Evolutionary conservation across 2,113 vertebrate species (phyloP).

Genomic region (Butorides virescens): DNA sequence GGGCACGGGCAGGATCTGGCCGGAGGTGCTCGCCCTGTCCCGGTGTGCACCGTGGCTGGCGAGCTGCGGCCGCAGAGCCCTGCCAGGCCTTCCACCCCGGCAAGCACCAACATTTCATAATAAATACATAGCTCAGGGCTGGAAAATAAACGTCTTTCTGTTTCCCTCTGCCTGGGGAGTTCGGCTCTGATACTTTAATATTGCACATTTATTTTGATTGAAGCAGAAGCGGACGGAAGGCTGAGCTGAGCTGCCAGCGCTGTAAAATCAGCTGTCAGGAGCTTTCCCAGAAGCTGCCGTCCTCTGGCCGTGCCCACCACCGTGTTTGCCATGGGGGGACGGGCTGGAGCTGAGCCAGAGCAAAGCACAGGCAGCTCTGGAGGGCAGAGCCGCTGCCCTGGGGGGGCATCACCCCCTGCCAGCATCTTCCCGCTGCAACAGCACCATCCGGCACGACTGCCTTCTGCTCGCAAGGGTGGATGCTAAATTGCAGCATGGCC

Average conservation of each 20-base stretch:
- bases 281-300: neutral
- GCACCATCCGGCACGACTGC: neutral
- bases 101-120: neutral
- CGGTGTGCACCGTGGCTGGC: neutral
- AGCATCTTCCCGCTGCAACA: neutral
- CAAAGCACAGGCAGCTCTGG: neutral
- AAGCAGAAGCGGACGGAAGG: neutral
- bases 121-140: neutral
- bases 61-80: neutral
- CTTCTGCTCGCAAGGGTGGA: too few relatives aligned
- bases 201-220: neutral
- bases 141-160: slow-evolving; percentile 3
- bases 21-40: neutral
- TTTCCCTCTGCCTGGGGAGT: neutral
- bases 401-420: neutral
- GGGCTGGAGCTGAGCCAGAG: neutral
- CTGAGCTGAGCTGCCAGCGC: neutral
- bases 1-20: neutral
- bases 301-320: neutral
- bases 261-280: neutral
- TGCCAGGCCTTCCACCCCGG: neutral
- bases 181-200: neutral
- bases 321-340: neutral
- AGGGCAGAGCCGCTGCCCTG: neutral
- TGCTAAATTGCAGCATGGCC: neutral